These are phyloP conservation scores for Tridacna gigas DNA, from an alignment of 2,888 invertebrate genomes.

Conservation along the genomic window DNA sequence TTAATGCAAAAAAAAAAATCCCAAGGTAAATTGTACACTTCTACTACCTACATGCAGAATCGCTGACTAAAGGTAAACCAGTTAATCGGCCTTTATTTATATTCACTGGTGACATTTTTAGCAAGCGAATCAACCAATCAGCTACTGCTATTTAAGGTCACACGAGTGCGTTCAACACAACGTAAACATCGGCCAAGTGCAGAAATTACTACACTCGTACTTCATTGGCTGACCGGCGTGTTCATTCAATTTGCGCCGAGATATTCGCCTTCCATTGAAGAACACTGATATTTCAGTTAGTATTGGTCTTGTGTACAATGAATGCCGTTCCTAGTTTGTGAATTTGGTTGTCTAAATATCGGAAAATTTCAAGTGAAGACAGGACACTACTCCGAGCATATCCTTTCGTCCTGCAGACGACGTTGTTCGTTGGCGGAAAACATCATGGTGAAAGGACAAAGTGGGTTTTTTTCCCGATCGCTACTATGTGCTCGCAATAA, in stretches of 20 bases:
- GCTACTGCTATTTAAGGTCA: conserved; percentile 12
- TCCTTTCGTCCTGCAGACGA: no score
- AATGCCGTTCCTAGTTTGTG: no score
- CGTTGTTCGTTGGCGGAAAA: no score
- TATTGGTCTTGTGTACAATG: no score
- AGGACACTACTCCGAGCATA: no score
- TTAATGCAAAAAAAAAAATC: no score
- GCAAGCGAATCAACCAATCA: conserved; percentile 32
- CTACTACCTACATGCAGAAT: background rate
- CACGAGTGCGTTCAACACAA: conserved; percentile 18
- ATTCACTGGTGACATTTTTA: conserved; percentile 15
- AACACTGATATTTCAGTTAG: background rate
- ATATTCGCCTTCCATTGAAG: background rate
- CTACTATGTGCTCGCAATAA: no score
- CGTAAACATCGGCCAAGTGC: conserved; percentile 25
- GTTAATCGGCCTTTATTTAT: background rate
- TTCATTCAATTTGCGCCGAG: conserved; percentile 13
- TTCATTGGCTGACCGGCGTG: conserved; percentile 3
- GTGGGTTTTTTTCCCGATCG: no score
- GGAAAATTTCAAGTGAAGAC: no score
- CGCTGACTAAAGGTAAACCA: conserved; percentile 11
- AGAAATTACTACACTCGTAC: conserved; percentile 13
- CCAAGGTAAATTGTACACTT: no score
- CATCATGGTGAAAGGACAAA: no score
- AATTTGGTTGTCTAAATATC: no score